Conservation (phyloP, 2,888 invertebrate species). For the Patella caerulea region DNA sequence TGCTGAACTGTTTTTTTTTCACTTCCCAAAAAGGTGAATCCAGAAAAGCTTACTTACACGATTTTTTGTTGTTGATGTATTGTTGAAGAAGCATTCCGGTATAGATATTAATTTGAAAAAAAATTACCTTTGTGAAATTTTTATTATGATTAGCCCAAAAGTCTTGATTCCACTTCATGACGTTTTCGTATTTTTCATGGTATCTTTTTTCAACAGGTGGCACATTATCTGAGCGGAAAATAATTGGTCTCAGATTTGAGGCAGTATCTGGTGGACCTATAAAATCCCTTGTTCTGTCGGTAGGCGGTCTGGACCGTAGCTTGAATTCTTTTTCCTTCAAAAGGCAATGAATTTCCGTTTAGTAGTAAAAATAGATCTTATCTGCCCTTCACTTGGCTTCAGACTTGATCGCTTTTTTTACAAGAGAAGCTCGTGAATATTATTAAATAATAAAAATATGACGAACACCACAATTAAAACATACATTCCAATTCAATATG, state of each 20-base stretch:
- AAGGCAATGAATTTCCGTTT: neutral
- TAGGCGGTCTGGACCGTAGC: constrained; percentile 28
- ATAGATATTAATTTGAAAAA: neutral
- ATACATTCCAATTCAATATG: too few species aligned
- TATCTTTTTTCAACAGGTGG: constrained; percentile 78
- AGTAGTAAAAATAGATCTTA: too few species aligned
- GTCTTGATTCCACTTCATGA: constrained; percentile 86
- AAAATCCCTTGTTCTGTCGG: constrained; percentile 74
- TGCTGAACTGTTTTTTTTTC: neutral
- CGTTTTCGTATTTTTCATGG: constrained; percentile 78
- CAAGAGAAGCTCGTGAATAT: too few species aligned
- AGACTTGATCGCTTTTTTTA: too few species aligned
- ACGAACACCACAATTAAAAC: too few species aligned
- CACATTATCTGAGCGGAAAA: constrained; percentile 80
- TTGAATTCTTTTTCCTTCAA: neutral
- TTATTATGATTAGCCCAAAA: constrained; percentile 89
- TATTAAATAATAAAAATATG: too few species aligned
- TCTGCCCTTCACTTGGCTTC: too few species aligned
- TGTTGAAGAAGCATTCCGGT: too few species aligned
- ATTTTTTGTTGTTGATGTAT: neutral
- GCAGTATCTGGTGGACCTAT: constrained; percentile 86
- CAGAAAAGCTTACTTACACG: too few species aligned
- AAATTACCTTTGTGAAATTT: constrained; percentile 79
- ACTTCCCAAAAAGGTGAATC: neutral
- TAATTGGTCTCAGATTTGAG: constrained; percentile 83